Evolutionary conservation across 2,797 vertebrate species (phyloP), one percentile per base, ranked within the genome.

Genomic region (Linurgus olivaceus): DNA sequence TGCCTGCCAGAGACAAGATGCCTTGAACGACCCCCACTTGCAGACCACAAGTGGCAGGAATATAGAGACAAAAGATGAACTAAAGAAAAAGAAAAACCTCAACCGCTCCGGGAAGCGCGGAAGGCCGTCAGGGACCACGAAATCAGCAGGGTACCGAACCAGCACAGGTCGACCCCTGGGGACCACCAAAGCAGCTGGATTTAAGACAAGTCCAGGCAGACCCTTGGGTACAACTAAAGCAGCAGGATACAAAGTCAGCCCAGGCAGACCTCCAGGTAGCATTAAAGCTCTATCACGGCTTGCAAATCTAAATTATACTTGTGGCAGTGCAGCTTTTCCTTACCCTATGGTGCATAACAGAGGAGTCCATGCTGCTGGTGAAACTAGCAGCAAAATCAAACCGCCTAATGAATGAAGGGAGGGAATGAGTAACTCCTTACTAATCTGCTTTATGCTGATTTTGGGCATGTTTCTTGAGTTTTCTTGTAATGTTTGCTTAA

Each of bases 221-320:
- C 99, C 99, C 65, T 97, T 99, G 84, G 99, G 99, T 58, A 99
- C 99, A 33, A 99, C 99, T 97, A 98, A 99, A 97, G 99, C 99
- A 16, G 99, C 99, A 1, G 99, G 99, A 87, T 99, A 99, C 98
- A 99, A 99, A 98, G 99, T 99, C 96, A 99, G 99, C 97, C 99
- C 99, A 6, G 99, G 99, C 31, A 98, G 99, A 93, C 99, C 99
- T 94, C 99, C 99, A 38, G 99, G 99, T 97, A 99, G 99, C 98
- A 99, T 99, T 98, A 99, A 99, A 98, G 99, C 99, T 96, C 98
- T 99, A 31, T 99, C 99, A 72, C 99, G 99, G 74, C 98, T 99
- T 98, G 98, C 98, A 92, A 99, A 99, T 98, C 98, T 99, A 95
- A 98, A 98, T 95, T 99, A 99, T 75, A 97, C 98, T 86, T 98